Base-by-base conservation (phyloP, 2,113 vertebrate species). In the Aldabrachelys gigantea region DNA sequence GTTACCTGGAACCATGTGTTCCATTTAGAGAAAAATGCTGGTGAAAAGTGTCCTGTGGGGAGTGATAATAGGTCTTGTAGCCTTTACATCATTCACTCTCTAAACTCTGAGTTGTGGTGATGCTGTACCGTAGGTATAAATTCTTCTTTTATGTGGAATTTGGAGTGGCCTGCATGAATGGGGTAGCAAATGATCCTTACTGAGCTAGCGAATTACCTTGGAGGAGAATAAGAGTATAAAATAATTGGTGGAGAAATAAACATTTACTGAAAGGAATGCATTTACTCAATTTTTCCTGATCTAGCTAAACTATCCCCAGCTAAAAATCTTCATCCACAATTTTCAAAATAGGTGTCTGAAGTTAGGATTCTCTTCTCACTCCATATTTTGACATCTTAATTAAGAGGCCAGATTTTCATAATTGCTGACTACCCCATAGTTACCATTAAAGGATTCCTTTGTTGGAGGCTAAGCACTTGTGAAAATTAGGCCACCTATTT, bases 41-140 rank as follows among this genome's bases (percentile, higher is more conserved):
- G 75, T 94, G 59, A 69, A 80, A 96, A 95, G 16, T 84, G 81
- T 95, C 52, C 93, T 97, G 1, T 85, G 90, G 95, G 92, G 96
- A 94, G 80, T 53, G 89, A 80, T 91, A 97, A 87, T 86, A 94
- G 83, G 76, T 50, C 72, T 75, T 91, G n/a, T 47, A 91, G 82
- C 38, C 79, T 95, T 95, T 89, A 88, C 10, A 50, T 97, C 16
- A 44, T 79, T 38, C 88, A 12, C 89, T 97, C 90, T 85, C 59
- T 87, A 93, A 91, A 75, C 17, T 80, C 49, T 38, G n/a, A 89
- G 76, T 89, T 90, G 76, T 87, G 41, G 41, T 35, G 87, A 96
- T 62, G 21, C 75, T 4, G 3, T 85, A 49, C 10, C 82, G 49
- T 49, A 49, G 35, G 38, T 82, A 80, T 82, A 93, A 91, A 95